phyloP scores from a whole-genome alignment of 1,140 invertebrate genomes.

The Andrena cerasifolii region DNA sequence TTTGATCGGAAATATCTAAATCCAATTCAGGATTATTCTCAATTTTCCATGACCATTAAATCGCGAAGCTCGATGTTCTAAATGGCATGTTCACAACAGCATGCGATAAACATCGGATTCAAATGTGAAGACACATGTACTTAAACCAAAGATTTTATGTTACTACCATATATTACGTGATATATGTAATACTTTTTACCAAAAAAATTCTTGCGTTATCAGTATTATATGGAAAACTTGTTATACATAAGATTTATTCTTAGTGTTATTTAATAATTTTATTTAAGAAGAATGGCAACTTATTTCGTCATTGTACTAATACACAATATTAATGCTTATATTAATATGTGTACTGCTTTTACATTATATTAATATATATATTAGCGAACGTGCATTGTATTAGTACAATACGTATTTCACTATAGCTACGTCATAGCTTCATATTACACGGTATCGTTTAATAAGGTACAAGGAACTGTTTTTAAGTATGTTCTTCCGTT shows the following conservation, averaged over 20 bases:
- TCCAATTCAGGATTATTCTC: background rate
- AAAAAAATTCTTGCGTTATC: slow-evolving; percentile 8
- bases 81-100: background rate
- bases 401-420: slow-evolving; percentile 2
- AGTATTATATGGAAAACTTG: slow-evolving; percentile 22
- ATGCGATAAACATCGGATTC: background rate
- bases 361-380: slow-evolving; percentile 18
- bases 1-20: background rate
- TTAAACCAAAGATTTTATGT: slow-evolving; percentile 35
- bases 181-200: slow-evolving; percentile 33
- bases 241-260: slow-evolving; percentile 14
- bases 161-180: slow-evolving; percentile 9
- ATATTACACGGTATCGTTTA: background rate
- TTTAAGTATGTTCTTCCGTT: slow-evolving; percentile 12
- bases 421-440: background rate
- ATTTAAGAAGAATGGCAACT: slow-evolving; percentile 6
- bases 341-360: background rate
- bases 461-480: background rate
- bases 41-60: background rate
- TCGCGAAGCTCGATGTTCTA: background rate
- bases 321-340: slow-evolving; percentile 8
- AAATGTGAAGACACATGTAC: background rate
- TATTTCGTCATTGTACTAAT: slow-evolving; percentile 3
- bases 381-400: background rate
- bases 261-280: slow-evolving; percentile 2